Percentiles rank a stretch among this genome's conserved stretches.
Evolutionary conservation across 2,888 invertebrate genomes (phyloP).

Genomic region (Cactoblastis cactorum): DNA sequence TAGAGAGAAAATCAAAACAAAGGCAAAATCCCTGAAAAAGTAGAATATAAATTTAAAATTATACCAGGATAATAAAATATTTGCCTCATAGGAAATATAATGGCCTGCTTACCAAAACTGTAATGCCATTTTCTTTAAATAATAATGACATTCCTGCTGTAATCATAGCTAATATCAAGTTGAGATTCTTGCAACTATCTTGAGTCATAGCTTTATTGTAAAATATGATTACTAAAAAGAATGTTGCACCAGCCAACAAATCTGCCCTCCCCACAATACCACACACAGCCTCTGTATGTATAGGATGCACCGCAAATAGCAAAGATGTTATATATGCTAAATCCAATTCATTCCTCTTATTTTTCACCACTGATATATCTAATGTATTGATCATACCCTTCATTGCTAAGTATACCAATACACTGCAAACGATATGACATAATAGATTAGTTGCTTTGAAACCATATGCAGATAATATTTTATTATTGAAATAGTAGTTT

Average conservation of each 20-base stretch:
- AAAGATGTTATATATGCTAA: slow-evolving; percentile 83
- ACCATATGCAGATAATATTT: slow-evolving; percentile 74
- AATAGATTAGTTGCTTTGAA: slow-evolving; percentile 89
- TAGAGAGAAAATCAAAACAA: slow-evolving; percentile 81
- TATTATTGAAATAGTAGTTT: slow-evolving; percentile 82
- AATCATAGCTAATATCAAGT: slow-evolving; percentile 51
- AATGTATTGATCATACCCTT: slow-evolving; percentile 30
- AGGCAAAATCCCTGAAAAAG: slow-evolving; percentile 81
- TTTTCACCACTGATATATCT: slow-evolving; percentile 13
- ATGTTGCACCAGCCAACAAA: slow-evolving; percentile 89
- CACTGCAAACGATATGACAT: slow-evolving; percentile 82
- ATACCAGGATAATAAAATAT: no score
- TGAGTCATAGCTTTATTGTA: slow-evolving; percentile 71
- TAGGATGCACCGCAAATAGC: slow-evolving; percentile 94
- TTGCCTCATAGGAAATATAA: neutral
- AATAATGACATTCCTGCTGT: slow-evolving; percentile 84
- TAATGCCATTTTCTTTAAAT: slow-evolving; percentile 97
- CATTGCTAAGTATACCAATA: slow-evolving; percentile 44
- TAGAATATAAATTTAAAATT: slow-evolving; percentile 20
- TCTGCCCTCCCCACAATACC: slow-evolving; percentile 97
- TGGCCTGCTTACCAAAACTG: slow-evolving; percentile 84
- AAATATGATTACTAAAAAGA: slow-evolving; percentile 83
- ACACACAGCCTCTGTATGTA: slow-evolving; percentile 95
- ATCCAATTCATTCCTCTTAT: slow-evolving; percentile 36
- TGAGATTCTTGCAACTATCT: slow-evolving; percentile 26